Base-by-base conservation (phyloP, 2,113 vertebrate species). In the Lipotes vexillifer region DNA sequence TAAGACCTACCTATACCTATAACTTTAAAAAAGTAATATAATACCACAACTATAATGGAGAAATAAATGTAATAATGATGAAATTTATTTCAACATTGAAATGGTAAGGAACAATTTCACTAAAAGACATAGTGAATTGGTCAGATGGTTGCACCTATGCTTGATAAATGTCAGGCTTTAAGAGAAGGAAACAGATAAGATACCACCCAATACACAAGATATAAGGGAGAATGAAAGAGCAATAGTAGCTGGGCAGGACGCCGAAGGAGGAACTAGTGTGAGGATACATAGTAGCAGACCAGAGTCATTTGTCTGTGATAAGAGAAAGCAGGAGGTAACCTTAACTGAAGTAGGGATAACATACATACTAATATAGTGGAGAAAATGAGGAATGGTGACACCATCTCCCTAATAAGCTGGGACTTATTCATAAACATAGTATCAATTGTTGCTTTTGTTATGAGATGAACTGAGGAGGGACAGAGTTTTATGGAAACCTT, bases 261-360 rank as follows among this genome's bases (percentile, higher is more conserved):
- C 5, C 10, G 1, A 85, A 46, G 18, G n/a, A 59, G 88, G 36
- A 75, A 57, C 31, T 80, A 27, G 31, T n/a, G 41, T 65, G 33
- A 57, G 38, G 66, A 12, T 52, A 77, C 18, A 1, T 65, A 21
- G 31, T 2, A 59, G 41, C 71, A 57, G 49, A 36, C 46, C 66
- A 65, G 72, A 59, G 63, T 83, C 82, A 68, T 83, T 96, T 94
- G 63, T 82, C 77, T 93, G 66, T 88, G 83, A 90, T 88, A 87
- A 95, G 68, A 84, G 88, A 92, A 93, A 85, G 57, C 11, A 21
- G 94, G 94, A 96, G 93, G 65, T 44, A 31, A 57, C 21, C 49
- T 71, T 94, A 93, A 77, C 8, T 97, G 92, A 93, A 41, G 29
- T 8, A 59, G 46, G 77, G 27, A 20, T 36, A 65, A 75, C 18